A percentile compares a stretch with the other conserved stretches of the same genome.
Conservation (phyloP, 2,113 vertebrate genomes). For the Psephotus haematonotus region DNA sequence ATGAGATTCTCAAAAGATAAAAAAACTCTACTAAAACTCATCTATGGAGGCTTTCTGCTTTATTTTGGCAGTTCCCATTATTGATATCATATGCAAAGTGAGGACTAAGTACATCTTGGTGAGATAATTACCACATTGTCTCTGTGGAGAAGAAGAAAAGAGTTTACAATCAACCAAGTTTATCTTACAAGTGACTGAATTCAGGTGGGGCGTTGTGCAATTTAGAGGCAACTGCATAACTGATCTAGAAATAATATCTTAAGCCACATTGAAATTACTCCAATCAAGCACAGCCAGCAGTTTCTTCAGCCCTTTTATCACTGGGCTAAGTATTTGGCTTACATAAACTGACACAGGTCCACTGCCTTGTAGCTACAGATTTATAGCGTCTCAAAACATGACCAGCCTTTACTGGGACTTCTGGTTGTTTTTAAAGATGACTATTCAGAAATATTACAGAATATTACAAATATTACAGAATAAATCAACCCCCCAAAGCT, state of each 20-base stretch:
- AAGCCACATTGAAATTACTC: not conserved
- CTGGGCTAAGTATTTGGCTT: not conserved
- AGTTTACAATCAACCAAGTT: not conserved
- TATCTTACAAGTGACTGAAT: not conserved
- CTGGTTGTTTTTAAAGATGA: not conserved
- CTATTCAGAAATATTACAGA: not conserved
- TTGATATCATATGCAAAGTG: not conserved
- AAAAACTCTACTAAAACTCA: not conserved
- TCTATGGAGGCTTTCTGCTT: not conserved
- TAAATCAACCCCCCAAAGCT: not conserved
- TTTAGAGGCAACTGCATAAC: not conserved
- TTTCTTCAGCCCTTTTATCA: not conserved
- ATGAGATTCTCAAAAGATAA: not conserved
- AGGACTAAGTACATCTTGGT: not conserved
- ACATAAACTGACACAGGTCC: not conserved
- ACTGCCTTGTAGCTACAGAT: not conserved
- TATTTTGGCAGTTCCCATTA: not conserved
- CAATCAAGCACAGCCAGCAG: not conserved
- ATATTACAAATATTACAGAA: not conserved
- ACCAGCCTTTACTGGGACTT: not conserved
- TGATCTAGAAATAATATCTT: not conserved
- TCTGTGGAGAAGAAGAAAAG: not conserved
- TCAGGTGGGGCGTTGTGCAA: not conserved
- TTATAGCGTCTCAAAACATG: slow-evolving; percentile 10
- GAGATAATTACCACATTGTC: not conserved